These are phyloP conservation scores for Falcunculus frontatus DNA, from an alignment of 2,113 vertebrate genomes.

Conservation along the genomic window DNA sequence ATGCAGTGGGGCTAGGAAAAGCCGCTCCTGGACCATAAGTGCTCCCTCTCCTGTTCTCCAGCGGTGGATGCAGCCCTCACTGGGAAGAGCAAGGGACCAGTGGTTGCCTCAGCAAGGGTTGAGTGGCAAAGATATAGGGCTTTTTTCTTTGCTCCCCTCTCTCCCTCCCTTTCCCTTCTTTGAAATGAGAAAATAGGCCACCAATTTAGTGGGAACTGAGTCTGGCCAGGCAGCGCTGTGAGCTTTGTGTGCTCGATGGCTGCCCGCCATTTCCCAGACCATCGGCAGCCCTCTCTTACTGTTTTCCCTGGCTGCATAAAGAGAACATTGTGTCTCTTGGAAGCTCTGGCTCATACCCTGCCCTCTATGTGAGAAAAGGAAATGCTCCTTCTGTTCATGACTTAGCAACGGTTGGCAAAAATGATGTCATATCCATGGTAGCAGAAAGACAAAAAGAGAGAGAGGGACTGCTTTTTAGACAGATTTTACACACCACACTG, in stretches of 20 bases:
- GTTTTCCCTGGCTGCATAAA: constrained; percentile 26
- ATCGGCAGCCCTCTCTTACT: not conserved
- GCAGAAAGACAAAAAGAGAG: constrained; percentile 25
- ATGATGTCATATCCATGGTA: constrained; percentile 67
- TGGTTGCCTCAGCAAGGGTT: not conserved
- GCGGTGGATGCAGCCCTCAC: not conserved
- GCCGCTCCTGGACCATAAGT: not conserved
- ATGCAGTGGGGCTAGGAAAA: not conserved
- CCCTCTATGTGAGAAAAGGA: constrained; percentile 43
- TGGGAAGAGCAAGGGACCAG: not conserved
- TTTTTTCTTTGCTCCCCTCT: not conserved
- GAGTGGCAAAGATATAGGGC: not conserved
- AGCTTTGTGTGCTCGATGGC: constrained; percentile 25
- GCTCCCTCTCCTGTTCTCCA: not conserved
- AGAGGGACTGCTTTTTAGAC: not conserved
- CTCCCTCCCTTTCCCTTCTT: constrained; percentile 4
- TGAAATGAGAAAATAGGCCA: constrained; percentile 38
- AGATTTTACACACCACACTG: not conserved
- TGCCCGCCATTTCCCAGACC: constrained; percentile 53
- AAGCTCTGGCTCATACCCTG: constrained; percentile 17
- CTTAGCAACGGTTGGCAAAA: constrained; percentile 60
- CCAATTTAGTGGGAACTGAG: not conserved
- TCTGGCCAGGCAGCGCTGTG: not conserved
- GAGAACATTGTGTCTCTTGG: constrained; percentile 47
- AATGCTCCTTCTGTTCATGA: constrained; percentile 21